Conservation (phyloP, 2,113 vertebrate genomes). For the Alouatta palliata region DNA sequence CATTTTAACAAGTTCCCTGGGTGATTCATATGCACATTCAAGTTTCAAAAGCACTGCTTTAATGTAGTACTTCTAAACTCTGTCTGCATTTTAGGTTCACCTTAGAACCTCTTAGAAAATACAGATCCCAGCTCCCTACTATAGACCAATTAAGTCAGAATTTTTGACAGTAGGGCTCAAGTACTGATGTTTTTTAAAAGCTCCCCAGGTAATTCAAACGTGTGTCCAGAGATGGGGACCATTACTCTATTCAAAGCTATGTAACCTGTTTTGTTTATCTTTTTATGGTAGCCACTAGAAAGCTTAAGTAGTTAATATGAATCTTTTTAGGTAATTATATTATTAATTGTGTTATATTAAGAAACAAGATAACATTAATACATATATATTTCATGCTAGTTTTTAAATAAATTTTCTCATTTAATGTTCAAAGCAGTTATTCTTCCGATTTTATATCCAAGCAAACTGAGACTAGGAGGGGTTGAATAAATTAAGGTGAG, state of each 20-base stretch:
- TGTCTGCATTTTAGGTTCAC: constrained; percentile 15
- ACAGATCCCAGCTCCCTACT: background rate
- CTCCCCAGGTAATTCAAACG: background rate
- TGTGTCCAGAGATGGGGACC: background rate
- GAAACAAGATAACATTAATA: background rate
- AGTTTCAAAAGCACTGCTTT: constrained; percentile 2
- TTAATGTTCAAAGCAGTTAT: background rate
- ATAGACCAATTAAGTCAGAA: background rate
- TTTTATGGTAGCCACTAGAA: background rate
- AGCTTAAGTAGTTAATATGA: background rate
- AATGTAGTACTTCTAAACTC: background rate
- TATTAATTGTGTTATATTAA: background rate
- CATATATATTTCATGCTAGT: background rate
- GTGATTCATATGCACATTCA: background rate
- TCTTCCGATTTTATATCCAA: background rate
- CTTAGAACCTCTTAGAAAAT: background rate
- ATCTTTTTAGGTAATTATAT: background rate
- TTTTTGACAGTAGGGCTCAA: background rate
- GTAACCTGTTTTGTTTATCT: background rate
- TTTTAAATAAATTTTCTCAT: background rate
- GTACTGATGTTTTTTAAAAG: background rate
- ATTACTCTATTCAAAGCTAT: background rate
- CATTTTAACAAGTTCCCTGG: background rate
- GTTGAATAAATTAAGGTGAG: background rate
- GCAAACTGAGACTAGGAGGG: background rate